Evolutionary conservation across 2,113 vertebrate genomes (phyloP).

Genomic region (Cephalopterus ornatus): DNA sequence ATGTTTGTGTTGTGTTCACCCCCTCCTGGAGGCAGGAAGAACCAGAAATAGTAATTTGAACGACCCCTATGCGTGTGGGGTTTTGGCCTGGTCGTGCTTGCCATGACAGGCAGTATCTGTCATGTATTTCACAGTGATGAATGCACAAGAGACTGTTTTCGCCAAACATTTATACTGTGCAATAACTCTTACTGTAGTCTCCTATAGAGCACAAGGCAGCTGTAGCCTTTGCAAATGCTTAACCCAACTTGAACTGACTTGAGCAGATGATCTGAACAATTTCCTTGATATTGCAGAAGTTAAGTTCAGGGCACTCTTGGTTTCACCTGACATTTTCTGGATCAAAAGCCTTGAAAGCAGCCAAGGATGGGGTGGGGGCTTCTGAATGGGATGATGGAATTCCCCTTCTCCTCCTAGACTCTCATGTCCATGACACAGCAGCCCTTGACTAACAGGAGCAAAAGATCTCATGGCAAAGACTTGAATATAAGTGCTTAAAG

Average conservation of each 20-base stretch:
- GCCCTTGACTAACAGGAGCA: background rate
- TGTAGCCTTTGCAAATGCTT: background rate
- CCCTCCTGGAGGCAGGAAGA: background rate
- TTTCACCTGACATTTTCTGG: background rate
- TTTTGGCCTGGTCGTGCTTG: background rate
- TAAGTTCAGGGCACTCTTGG: background rate
- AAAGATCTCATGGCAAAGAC: background rate
- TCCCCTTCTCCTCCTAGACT: background rate
- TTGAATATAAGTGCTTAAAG: background rate
- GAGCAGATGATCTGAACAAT: background rate
- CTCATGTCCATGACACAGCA: background rate
- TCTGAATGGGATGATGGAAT: background rate
- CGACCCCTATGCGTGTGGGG: background rate
- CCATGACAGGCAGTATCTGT: background rate
- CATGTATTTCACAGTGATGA: background rate
- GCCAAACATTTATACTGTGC: background rate
- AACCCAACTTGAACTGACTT: background rate
- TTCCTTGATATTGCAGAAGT: background rate
- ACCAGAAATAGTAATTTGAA: background rate
- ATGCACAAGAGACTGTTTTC: background rate
- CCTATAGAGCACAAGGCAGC: background rate
- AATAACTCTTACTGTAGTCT: background rate
- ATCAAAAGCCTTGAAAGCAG: background rate
- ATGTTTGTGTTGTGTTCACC: background rate
- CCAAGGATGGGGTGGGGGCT: background rate